Evolutionary conservation across 2,888 invertebrate genomes (phyloP), one percentile per base, ranked within the genome.

Genomic region (Dolomedes plantarius): DNA sequence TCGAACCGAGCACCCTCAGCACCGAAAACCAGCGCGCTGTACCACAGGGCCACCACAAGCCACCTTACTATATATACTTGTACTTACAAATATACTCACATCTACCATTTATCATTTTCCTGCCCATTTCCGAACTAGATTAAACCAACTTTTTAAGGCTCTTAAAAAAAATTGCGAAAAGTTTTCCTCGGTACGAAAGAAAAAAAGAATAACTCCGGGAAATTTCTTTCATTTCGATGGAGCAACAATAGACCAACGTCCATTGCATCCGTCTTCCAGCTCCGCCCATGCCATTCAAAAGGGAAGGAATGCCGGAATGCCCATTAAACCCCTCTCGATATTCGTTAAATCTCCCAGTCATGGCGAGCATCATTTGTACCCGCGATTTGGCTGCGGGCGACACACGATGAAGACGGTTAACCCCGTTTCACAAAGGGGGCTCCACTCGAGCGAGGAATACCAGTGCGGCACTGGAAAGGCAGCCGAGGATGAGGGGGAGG

Each of bases 301-400:
- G 16, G 7, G 46, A 5, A 16, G 46, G 46, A 46, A 46, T 46
- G 46, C 16, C 2, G 23, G 23, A 56, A 56, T 23, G 23, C 36
- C 1, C 56, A 56, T 23, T 56, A 56, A 56, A 23, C 5, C 23
- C 56, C 56, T 16, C 56, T 56, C 23, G 23, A 56, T 56, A 56
- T 56, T 19, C 23, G 23, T 56, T 56, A 56, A 56, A 56, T 56
- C 56, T 46, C 46, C n/a, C 5, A 46, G 46, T 46, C 46, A 46
- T 46, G 46, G 46, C 9, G 46, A 46, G 16, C 46, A 46, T 46
- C 46, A 46, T 46, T 46, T 46, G 46, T 46, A 46, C 9, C 46
- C 6, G 46, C 46, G 46, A n/a, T 9, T 1, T 41, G 23, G 19
- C 19, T 23, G 56, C 56, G 56, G 46, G 46, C 46, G 16, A 46